These are phyloP conservation scores for Galaxias olidus DNA, from an alignment of 2,797 vertebrate genomes.

Conservation along the genomic window DNA sequence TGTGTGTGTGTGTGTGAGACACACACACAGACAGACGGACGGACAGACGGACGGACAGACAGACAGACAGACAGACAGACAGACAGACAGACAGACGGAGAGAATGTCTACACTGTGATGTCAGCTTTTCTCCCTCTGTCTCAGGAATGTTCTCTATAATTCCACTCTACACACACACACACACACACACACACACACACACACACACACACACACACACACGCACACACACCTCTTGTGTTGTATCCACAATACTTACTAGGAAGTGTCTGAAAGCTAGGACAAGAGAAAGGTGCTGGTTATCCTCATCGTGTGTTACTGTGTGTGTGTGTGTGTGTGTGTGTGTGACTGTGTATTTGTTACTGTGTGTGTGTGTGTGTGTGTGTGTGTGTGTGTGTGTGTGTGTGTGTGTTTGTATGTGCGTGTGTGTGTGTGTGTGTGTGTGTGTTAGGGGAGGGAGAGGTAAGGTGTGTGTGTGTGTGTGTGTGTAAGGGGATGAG, in stretches of 20 bases:
- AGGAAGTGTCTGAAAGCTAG: no score
- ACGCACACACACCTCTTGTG: no score
- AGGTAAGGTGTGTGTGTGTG: slow-evolving; percentile 23
- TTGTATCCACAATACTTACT: no score
- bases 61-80: background rate
- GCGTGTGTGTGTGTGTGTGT: slow-evolving; percentile 4
- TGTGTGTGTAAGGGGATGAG: no score
- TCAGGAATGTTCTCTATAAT: no score
- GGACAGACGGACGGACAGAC: background rate
- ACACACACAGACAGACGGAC: background rate
- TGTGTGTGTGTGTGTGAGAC: background rate
- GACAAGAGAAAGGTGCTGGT: background rate
- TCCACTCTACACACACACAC: no score
- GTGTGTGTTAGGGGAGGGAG: slow-evolving; percentile 9
- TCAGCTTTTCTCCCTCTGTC: background rate
- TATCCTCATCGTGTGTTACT: no score
- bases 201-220: no score
- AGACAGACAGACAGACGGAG: background rate
- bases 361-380: no score
- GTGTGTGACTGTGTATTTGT: no score
- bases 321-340: background rate
- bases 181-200: no score
- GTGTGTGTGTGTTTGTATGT: no score
- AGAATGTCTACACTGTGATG: background rate
- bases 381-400: background rate